Base-by-base conservation (phyloP, 1,140 invertebrate genomes). In the Macrobrachium nipponense region DNA sequence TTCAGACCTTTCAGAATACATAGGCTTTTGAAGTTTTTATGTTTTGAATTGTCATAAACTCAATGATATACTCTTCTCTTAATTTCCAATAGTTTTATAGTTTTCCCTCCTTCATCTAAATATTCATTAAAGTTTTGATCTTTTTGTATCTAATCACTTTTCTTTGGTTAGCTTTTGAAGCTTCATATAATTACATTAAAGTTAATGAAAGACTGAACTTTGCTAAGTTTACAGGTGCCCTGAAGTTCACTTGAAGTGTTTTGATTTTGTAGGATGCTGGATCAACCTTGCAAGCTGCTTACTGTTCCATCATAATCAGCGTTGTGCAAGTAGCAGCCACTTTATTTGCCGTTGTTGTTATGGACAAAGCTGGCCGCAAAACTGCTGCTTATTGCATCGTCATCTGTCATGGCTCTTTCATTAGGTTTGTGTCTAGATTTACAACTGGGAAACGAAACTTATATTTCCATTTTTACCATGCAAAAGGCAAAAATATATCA, bases 301-400 rank as follows among this genome's bases (percentile, higher is more conserved):
- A 78, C 27, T 78, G 82, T 23, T 78, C 82, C 8, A 94, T 95
- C 14, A 91, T 95, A 23, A 93, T 97, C 3, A 96, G 95, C 83
- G 90, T 93, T 12, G 92, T 95, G 10, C 95, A 95, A 89, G 91
- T 96, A 3, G 89, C 93, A 0, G 94, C 93, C 88, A 95, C 95
- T 2, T 80, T 93, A 2, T 89, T 90, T 0, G 92, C 92, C 0
- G 90, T 91, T 2, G 76, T 90, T 0, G 86, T 94, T 5, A 93
- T 94, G 62, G 94, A 95, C 86, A 91, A 90, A 83, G 89, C 92
- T 12, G 94, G 94, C 27, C 90, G 94, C 80, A 91, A n/a, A 92
- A 62, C 91, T 92, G n/a, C 88, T 94, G 0, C 90, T 94, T 1
- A 87, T 93, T 5, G 90, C 92, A 3, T 93, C 93, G 92, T 62